Conservation (phyloP, 2,888 invertebrate genomes). For the Drosophila monieri region DNA sequence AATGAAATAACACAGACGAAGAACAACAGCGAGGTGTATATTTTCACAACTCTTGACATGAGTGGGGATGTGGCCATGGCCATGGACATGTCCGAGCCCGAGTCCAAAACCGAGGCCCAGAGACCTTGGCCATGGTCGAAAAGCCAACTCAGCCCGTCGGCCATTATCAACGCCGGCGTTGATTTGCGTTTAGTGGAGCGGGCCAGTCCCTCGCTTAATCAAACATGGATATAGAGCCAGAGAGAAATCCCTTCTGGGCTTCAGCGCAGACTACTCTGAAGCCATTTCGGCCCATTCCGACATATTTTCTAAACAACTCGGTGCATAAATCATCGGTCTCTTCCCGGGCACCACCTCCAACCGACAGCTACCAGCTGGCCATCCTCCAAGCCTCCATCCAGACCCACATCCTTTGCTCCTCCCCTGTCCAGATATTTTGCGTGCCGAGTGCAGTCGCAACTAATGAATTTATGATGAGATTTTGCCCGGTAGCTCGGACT, state of each 20-base stretch:
- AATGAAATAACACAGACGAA: not conserved
- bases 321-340: conserved; percentile 72
- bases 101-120: not conserved
- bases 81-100: conserved; percentile 4
- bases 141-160: conserved; percentile 51
- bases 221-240: conserved; percentile 59
- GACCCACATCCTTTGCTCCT: conserved; percentile 12
- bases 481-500: conserved; percentile 63
- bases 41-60: conserved; percentile 76
- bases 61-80: conserved; percentile 46
- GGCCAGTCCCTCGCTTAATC: conserved; percentile 63
- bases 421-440: conserved; percentile 55
- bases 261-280: conserved; percentile 21
- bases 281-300: conserved; percentile 47
- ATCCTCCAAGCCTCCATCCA: conserved; percentile 16
- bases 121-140: conserved; percentile 18
- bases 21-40: conserved; percentile 64
- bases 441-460: conserved; percentile 68
- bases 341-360: conserved; percentile 60
- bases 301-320: conserved; percentile 78
- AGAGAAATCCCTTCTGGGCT: conserved; percentile 67
- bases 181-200: conserved; percentile 69
- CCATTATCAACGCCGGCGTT: conserved; percentile 73
- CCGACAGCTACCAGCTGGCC: conserved; percentile 64
- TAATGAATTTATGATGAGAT: conserved; percentile 80